Conservation (phyloP, 2,113 vertebrate species). For the Xenopus borealis region DNA sequence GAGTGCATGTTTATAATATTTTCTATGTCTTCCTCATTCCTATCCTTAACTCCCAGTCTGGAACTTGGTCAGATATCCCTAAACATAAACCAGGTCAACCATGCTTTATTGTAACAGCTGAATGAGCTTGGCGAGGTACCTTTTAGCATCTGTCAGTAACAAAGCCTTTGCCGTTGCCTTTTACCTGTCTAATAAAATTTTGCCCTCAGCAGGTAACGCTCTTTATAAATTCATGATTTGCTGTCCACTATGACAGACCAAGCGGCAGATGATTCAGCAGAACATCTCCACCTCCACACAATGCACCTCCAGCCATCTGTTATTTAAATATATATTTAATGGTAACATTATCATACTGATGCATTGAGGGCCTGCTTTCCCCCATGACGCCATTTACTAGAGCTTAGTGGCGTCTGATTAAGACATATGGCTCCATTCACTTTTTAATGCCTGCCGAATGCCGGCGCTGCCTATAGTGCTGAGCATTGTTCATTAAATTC, state of each 20-base stretch:
- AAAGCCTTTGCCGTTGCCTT: conserved; percentile 9
- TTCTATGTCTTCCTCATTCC: no score
- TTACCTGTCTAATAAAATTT: conserved; percentile 39
- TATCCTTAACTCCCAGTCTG: not conserved
- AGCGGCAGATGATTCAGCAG: conserved; percentile 41
- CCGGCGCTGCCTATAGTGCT: not conserved
- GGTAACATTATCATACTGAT: conserved; percentile 40
- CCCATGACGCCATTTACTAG: conserved; percentile 15
- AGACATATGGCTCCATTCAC: conserved; percentile 8
- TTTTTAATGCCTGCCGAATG: conserved; percentile 11
- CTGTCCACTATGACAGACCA: conserved; percentile 21
- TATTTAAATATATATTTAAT: conserved; percentile 42
- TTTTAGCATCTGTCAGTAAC: conserved; percentile 29
- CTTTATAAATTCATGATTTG: conserved; percentile 42
- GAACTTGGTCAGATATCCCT: conserved; percentile 9
- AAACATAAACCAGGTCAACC: conserved; percentile 37
- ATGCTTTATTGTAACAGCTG: conserved; percentile 16
- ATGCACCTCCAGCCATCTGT: conserved; percentile 36
- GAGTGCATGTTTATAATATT: no score
- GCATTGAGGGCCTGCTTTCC: conserved; percentile 4
- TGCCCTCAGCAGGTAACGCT: conserved; percentile 43
- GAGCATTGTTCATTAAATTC: not conserved
- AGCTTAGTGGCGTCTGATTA: not conserved
- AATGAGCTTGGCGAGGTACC: conserved; percentile 12
- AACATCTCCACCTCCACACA: conserved; percentile 22